Base-by-base conservation (phyloP, 2,113 vertebrate species). In the Bufo gargarizans region DNA sequence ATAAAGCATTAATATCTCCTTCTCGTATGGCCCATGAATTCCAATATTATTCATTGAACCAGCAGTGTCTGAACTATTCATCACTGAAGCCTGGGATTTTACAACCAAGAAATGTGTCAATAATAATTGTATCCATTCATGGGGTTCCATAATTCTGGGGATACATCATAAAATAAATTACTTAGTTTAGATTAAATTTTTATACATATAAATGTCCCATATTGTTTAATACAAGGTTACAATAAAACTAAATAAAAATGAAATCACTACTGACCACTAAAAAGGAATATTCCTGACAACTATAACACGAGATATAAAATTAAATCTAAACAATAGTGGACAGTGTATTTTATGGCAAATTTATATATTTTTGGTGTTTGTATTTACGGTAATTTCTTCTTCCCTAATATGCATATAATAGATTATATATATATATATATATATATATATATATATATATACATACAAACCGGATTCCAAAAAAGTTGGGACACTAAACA, bases 1-100 rank as follows among this genome's bases (percentile, higher is more conserved):
- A 95, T 93, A 94, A 94, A 95, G 94, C 92, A 94, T 87, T 94
- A 94, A 93, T 92, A 91, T 94, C 93, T 94, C 92, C 89, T 92
- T 89, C 92, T 92, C 91, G 85, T 91, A 92, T 92, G 92, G 91
- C 89, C 90, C 91, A 92, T 94, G 92, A 93, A 94, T 94, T 94
- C 93, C 92, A 93, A 92, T 90, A 91, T 84, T 91, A 93, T 92
- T 93, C 93, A 92, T 92, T 92, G 91, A 95, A 92, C 92, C 90
- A 91, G 85, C 76, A 92, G 91, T 93, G 92, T 93, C 90, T 92
- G 90, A 94, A 91, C 90, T 93, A 91, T 92, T 92, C 90, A 90
- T 93, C 93, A 92, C 88, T 91, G 92, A 91, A 84, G 50, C 3
- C 63, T 87, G 74, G 89, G 87, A 94, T 91, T 91, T 91, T 92